A percentile compares a stretch with the other conserved stretches of the same genome.
Evolutionary conservation across 1,140 invertebrate species (phyloP).

Genomic region (Drosophila nebulosa): DNA sequence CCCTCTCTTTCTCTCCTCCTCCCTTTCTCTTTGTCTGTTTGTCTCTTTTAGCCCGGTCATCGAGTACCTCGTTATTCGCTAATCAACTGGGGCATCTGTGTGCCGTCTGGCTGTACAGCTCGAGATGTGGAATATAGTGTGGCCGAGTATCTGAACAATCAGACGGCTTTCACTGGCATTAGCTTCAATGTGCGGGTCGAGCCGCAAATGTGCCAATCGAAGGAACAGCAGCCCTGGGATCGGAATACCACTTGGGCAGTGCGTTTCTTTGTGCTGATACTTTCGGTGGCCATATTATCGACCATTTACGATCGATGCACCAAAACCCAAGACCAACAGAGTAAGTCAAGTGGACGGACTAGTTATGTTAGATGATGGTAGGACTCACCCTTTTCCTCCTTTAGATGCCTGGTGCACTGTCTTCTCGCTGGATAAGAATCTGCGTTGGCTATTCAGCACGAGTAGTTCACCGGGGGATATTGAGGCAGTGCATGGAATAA

Average conservation of each 20-base stretch:
- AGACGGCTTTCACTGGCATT: conserved; percentile 81
- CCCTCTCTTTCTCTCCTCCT: not conserved
- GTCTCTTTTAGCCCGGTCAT: conserved; percentile 84
- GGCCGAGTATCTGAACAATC: conserved; percentile 80
- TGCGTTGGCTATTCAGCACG: conserved; percentile 82
- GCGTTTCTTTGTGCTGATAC: conserved; percentile 75
- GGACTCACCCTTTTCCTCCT: no score
- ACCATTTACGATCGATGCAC: conserved; percentile 75
- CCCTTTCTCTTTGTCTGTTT: not conserved
- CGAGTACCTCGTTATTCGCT: conserved; percentile 84
- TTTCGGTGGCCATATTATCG: conserved; percentile 66
- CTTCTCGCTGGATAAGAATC: conserved; percentile 85
- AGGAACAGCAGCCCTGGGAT: conserved; percentile 68
- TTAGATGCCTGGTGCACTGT: conserved; percentile 82
- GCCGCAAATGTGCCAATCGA: conserved; percentile 84
- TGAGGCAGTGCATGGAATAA: conserved; percentile 84
- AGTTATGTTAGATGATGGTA: not conserved
- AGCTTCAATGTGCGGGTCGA: conserved; percentile 83
- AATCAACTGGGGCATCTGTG: conserved; percentile 85
- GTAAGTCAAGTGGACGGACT: conserved; percentile 27
- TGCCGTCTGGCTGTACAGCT: conserved; percentile 83
- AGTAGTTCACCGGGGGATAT: conserved; percentile 83
- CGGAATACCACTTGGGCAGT: conserved; percentile 81
- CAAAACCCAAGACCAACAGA: conserved; percentile 63
- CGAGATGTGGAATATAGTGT: conserved; percentile 84